Percentiles rank a stretch among this genome's conserved stretches.
phyloP scores from a whole-genome alignment of 2,888 invertebrate genomes.

The Sturmia bella region DNA sequence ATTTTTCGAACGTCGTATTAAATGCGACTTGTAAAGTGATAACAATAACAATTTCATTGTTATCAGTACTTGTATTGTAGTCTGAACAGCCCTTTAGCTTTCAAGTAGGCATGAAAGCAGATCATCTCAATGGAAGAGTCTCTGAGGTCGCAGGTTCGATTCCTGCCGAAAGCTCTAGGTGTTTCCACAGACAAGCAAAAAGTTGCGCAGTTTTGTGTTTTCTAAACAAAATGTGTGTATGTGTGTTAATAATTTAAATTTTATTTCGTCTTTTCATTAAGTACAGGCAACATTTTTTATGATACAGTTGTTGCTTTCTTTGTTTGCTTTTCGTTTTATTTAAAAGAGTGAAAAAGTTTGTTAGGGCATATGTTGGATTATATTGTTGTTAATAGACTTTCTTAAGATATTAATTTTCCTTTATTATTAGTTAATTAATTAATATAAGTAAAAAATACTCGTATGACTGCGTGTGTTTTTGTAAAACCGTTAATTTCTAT shows the following conservation, averaged over 20 bases:
- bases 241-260: not conserved
- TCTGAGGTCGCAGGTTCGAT: too few species aligned
- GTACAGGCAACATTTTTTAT: slow-evolving; percentile 6
- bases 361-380: not conserved
- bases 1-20: too few species aligned
- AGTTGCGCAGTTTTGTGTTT: too few species aligned
- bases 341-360: slow-evolving; percentile 1
- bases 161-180: too few species aligned
- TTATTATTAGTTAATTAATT: not conserved
- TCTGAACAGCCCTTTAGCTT: too few species aligned
- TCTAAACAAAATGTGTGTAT: too few species aligned
- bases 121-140: too few species aligned
- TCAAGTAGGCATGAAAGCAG: too few species aligned
- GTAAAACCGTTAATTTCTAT: slow-evolving; percentile 66
- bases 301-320: slow-evolving; percentile 9
- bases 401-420: slow-evolving; percentile 3
- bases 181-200: too few species aligned
- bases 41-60: too few species aligned
- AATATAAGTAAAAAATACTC: slow-evolving; percentile 50
- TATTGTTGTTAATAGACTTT: slow-evolving; percentile 17
- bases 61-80: too few species aligned
- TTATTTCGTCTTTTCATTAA: not conserved
- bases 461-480: slow-evolving; percentile 56
- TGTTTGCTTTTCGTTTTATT: not conserved
- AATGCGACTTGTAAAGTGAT: too few species aligned